Conservation (phyloP, 2,888 invertebrate genomes). For the Eristalis pertinax region DNA sequence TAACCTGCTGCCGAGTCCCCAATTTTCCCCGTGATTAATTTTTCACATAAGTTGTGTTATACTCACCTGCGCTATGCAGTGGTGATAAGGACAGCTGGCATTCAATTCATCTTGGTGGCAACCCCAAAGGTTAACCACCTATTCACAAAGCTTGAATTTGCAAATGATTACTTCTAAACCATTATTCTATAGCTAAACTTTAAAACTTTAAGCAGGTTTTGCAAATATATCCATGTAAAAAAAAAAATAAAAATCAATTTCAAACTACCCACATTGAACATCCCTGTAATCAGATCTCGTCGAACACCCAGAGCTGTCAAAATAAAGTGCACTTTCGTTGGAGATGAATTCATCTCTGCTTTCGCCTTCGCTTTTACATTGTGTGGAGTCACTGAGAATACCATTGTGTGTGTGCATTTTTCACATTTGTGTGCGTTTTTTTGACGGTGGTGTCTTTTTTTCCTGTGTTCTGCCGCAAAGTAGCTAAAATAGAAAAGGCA, state of each 20-base stretch:
- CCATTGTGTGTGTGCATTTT: conserved; percentile 41
- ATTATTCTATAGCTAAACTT: too few species aligned
- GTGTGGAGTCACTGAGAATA: conserved; percentile 31
- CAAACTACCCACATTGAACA: conserved; percentile 45
- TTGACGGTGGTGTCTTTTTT: conserved; percentile 55
- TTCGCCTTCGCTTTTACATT: conserved; percentile 49
- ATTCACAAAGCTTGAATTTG: too few species aligned
- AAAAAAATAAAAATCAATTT: background rate
- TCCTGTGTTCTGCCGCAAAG: conserved; percentile 61
- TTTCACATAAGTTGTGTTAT: too few species aligned
- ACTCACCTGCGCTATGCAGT: too few species aligned
- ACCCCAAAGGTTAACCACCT: too few species aligned
- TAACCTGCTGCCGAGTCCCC: too few species aligned
- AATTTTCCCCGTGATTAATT: too few species aligned
- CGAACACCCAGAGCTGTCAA: conserved; percentile 49
- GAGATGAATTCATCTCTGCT: conserved; percentile 6
- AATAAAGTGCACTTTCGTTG: conserved; percentile 62
- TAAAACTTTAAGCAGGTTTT: too few species aligned
- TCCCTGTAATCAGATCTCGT: conserved; percentile 44
- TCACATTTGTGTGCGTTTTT: conserved; percentile 42
- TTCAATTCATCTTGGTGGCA: too few species aligned
- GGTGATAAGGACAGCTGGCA: too few species aligned
- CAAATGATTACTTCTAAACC: too few species aligned
- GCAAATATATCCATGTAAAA: too few species aligned
- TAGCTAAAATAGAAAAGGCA: conserved; percentile 50